These are phyloP conservation scores for Nematostella vectensis DNA, from an alignment of 92 coral and sea anemone species.

Conservation along the genomic window DNA sequence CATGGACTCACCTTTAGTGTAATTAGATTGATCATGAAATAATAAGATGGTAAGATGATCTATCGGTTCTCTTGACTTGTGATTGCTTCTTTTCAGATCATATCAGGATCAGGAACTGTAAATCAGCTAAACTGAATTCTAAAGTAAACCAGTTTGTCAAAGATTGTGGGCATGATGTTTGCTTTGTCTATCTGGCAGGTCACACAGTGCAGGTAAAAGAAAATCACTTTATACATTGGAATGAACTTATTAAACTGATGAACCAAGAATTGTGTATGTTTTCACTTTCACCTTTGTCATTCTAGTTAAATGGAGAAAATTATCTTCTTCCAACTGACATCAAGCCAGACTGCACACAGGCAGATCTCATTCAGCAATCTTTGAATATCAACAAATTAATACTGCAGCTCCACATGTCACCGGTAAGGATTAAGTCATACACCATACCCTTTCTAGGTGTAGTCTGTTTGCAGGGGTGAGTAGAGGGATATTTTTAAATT, in stretches of 20 bases:
- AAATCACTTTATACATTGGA: background rate
- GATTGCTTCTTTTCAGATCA: too few relatives aligned
- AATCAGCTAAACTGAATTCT: constrained; percentile 8
- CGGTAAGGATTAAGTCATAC: too few relatives aligned
- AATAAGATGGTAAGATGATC: too few relatives aligned
- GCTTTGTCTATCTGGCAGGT: constrained; percentile 59
- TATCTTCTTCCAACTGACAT: constrained; percentile 61
- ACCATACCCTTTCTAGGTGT: too few relatives aligned
- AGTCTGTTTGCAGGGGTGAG: too few relatives aligned
- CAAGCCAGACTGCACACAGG: constrained; percentile 22
- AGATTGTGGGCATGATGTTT: constrained; percentile 9
- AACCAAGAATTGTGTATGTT: background rate
- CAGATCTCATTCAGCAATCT: constrained; percentile 47
- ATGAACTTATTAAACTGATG: background rate
- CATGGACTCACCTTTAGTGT: too few relatives aligned
- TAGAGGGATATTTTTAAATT: too few relatives aligned
- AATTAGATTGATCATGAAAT: too few relatives aligned
- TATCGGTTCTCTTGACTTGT: too few relatives aligned
- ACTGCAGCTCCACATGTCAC: constrained; percentile 8
- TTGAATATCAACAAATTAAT: constrained; percentile 45
- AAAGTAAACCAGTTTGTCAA: constrained; percentile 8
- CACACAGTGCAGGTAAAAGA: constrained; percentile 56
- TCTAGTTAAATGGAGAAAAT: constrained; percentile 65
- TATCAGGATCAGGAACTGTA: too few relatives aligned
- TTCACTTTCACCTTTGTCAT: background rate